Evolutionary conservation across 2,113 vertebrate genomes (phyloP).

Genomic region (Cygnus atratus): DNA sequence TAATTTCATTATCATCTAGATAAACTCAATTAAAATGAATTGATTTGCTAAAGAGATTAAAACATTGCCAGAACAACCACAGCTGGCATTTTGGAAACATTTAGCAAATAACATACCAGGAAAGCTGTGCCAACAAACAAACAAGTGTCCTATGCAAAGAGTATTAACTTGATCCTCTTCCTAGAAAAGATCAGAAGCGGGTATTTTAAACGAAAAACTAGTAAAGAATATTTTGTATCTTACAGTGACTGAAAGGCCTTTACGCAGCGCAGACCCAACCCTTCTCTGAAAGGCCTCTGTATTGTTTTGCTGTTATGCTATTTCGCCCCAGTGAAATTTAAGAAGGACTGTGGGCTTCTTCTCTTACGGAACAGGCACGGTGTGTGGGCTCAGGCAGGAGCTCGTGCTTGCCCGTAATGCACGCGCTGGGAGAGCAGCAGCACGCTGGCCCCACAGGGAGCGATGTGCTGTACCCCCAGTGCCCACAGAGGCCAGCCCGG

Average conservation of each 20-base stretch:
- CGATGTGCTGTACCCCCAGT: fast-evolving
- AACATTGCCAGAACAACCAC: neutral
- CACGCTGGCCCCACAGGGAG: no score
- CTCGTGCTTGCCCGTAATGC: fast-evolving
- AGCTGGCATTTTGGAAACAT: neutral
- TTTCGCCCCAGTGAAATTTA: fast-evolving
- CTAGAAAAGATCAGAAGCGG: neutral
- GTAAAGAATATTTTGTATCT: neutral
- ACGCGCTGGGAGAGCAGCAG: no score
- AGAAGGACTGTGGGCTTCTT: neutral
- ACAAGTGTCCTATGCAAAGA: neutral
- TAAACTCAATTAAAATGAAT: neutral
- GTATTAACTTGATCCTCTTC: no score
- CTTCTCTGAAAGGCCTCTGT: neutral
- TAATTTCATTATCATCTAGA: no score
- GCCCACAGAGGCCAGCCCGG: neutral
- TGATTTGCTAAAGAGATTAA: neutral
- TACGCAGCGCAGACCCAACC: no score
- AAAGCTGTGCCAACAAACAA: neutral
- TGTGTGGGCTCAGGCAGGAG: neutral
- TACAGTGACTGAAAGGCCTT: no score
- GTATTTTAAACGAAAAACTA: neutral
- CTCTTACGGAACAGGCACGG: neutral
- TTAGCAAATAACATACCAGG: neutral
- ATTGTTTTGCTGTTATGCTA: fast-evolving